Conservation (phyloP, 2,888 invertebrate species). For the Lepidocyrtoides sp. region DNA sequence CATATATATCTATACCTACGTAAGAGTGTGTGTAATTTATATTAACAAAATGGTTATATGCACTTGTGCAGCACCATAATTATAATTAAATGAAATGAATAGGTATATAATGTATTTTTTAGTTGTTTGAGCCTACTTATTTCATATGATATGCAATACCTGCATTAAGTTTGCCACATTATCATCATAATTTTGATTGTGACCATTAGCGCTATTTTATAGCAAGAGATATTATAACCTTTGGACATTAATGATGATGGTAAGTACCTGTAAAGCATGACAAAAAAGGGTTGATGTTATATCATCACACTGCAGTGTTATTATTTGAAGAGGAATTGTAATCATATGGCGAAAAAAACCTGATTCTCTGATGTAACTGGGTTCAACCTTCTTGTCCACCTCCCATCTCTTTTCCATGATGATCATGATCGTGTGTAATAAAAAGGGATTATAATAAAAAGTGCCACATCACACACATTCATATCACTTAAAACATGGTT, state of each 20-base stretch:
- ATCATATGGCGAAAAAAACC: conserved; percentile 50
- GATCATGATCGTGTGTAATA: conserved; percentile 13
- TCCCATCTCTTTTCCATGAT: not conserved
- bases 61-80: not conserved
- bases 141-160: not conserved
- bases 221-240: conserved; percentile 38
- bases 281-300: conserved; percentile 37
- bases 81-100: conserved; percentile 54
- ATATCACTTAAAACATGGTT: not conserved
- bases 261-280: conserved; percentile 56
- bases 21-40: conserved; percentile 40
- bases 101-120: conserved; percentile 1
- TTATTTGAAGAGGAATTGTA: conserved; percentile 32
- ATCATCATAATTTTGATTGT: conserved; percentile 34
- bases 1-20: too few species aligned
- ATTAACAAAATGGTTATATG: not conserved
- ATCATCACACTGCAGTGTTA: too few species aligned
- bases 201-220: conserved; percentile 61
- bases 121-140: not conserved
- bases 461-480: conserved; percentile 42
- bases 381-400: conserved; percentile 9
- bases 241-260: conserved; percentile 52
- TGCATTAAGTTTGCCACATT: not conserved
- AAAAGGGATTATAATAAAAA: conserved; percentile 39
- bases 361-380: conserved; percentile 15